Evolutionary conservation across 2,888 invertebrate genomes (phyloP), one percentile per base, ranked within the genome.

Genomic region (Camptogramma bilineatum): DNA sequence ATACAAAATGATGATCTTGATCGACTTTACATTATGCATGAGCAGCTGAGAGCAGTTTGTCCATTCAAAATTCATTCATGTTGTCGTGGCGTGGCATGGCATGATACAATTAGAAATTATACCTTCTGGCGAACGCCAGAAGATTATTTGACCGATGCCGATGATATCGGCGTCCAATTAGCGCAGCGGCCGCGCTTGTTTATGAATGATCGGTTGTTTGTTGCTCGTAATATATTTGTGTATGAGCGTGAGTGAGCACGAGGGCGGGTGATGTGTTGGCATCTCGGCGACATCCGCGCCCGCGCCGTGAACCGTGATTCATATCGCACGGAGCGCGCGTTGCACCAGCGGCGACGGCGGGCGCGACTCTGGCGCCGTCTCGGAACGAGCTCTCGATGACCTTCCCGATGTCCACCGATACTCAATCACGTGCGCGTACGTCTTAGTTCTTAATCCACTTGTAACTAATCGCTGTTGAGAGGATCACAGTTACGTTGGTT

Each of bases 401-500:
- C 87, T 87, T 88, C 86, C 81, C 78, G 79, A 79, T 79, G 83
- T 81, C 84, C 85, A 84, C 82, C 84, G 81, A 84, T 81, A 80
- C 75, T 77, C 70, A 68, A 81, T 86, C 86, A 84, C 84, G 84
- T 84, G 88, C 81, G 80, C 82, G 81, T 84, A 80, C 79, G 82
- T 83, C 73, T 77, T 83, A 84, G 81, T 79, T 79, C 75, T 73
- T 79, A 80, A 77, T 79, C 80, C 79, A 83, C 89, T 88, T 88
- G 88, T 84, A 90, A 90, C 90, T 88, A 88, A 84, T 91, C 88
- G 88, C 88, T 89, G 90, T 88, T 89, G 90, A 90, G 87, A 86
- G 84, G 83, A 87, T 86, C 87, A 86, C 77, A 76, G 79, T 77
- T 77, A 77, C 76, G 76, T 77, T 74, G 70, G 68, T 74, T 73